These are phyloP conservation scores for Sweltsa coloradensis DNA, from an alignment of 1,140 invertebrate genomes.

Conservation along the genomic window DNA sequence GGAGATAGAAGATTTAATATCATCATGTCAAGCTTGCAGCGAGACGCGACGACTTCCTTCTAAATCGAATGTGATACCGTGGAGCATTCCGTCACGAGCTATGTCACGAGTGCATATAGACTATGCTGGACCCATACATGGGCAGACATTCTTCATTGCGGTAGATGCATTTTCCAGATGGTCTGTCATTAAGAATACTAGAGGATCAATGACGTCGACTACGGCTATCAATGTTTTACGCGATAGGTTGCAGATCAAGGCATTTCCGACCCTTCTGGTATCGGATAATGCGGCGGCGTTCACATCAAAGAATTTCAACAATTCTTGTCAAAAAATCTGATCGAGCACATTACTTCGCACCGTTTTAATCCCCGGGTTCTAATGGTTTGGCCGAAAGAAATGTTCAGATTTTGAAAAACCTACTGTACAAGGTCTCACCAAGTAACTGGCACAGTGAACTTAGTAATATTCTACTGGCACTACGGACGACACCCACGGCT, in stretches of 20 bases:
- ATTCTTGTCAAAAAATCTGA: slow-evolving; percentile 11
- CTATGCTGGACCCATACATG: slow-evolving; percentile 22
- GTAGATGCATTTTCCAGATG: slow-evolving; percentile 23
- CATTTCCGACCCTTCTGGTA: slow-evolving; percentile 7
- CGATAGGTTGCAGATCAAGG: slow-evolving; percentile 18
- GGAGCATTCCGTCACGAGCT: slow-evolving; percentile 18
- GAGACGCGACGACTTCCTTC: slow-evolving; percentile 8
- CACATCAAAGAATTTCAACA: slow-evolving; percentile 11
- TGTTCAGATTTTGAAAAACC: slow-evolving; percentile 15
- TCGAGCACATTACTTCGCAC: slow-evolving; percentile 17
- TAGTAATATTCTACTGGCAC: background rate
- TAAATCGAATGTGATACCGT: slow-evolving; percentile 18
- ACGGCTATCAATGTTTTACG: slow-evolving; percentile 6
- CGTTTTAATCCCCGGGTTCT: slow-evolving; percentile 22
- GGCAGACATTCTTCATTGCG: slow-evolving; percentile 19
- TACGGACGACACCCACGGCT: background rate
- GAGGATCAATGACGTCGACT: background rate
- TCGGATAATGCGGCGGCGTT: slow-evolving; percentile 14
- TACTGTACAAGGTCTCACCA: slow-evolving; percentile 14
- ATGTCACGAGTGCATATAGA: slow-evolving; percentile 26
- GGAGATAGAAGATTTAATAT: slow-evolving; percentile 23
- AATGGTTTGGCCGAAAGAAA: slow-evolving; percentile 24
- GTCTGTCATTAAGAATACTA: slow-evolving; percentile 17
- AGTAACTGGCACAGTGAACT: background rate
- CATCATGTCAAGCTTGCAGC: slow-evolving; percentile 20